Percentiles rank a stretch among this genome's conserved stretches.
phyloP scores from a whole-genome alignment of 2,888 invertebrate genomes.

The Chaitophorus viminalis region DNA sequence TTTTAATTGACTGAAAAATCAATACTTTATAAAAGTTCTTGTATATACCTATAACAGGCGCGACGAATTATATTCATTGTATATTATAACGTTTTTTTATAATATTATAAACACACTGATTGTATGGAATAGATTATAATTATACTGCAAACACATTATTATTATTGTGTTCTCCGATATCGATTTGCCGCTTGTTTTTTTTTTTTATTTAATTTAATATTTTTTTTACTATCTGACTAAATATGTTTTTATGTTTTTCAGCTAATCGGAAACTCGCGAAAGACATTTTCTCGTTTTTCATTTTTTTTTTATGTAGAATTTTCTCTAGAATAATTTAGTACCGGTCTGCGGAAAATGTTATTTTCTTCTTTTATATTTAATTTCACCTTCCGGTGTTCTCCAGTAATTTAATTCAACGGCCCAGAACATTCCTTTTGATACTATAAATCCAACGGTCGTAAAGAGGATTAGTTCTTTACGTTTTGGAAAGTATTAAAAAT shows the following conservation, averaged over 20 bases:
- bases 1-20: neutral
- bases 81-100: too few species aligned
- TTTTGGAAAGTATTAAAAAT: neutral
- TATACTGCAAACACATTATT: neutral
- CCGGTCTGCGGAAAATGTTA: slow-evolving; percentile 15
- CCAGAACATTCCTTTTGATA: slow-evolving; percentile 28
- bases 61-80: too few species aligned
- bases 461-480: slow-evolving; percentile 37
- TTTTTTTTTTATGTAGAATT: neutral
- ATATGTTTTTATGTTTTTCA: slow-evolving; percentile 7
- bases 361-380: slow-evolving; percentile 40
- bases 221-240: neutral
- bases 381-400: slow-evolving; percentile 38
- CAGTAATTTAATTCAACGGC: slow-evolving; percentile 43
- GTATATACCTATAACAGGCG: too few species aligned
- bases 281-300: neutral
- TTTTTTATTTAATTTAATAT: neutral
- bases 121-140: too few species aligned
- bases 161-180: neutral
- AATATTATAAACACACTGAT: too few species aligned
- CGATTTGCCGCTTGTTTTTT: too few species aligned
- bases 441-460: slow-evolving; percentile 28
- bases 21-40: neutral
- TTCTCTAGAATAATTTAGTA: slow-evolving; percentile 38
- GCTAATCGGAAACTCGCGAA: slow-evolving; percentile 12